Evolutionary conservation across 2,797 vertebrate species (phyloP), one percentile per base, ranked within the genome.

Genomic region (Sylvilagus floridanus): DNA sequence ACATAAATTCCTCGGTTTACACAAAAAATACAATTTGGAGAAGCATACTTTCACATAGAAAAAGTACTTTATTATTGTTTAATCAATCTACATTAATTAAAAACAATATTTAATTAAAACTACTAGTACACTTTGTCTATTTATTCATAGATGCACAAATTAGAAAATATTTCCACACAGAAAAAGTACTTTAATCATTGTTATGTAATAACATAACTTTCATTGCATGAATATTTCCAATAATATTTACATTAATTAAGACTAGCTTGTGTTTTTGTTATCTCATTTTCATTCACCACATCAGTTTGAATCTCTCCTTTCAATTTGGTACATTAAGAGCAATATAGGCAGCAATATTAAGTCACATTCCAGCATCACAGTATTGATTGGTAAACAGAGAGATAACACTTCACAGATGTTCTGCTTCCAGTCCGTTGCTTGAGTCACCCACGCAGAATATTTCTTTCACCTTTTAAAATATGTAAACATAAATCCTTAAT

Each of bases 381-480:
- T 57, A 76, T 16, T 21, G 73, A 17, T 92, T 82, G 82, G 12
- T 52, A 60, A 85, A 66, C 32, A 62, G 13, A 92, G 16, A 88
- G 24, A 2, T 68, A 71, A 73, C 28, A 78, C 26, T 7, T 66
- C 72, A 78, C 32, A 90, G 35, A 42, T 19, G 17, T 35, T 75
- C 5, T 16, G 9, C 1, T 75, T 90, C 26, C 16, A 81, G n/a
- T 0, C 14, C 14, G 21, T 60, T 93, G 32, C 50, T 63, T 75
- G 35, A 52, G 5, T 94, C 35, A 21, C 12, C 68, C 19, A 73
- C 47, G 4, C 11, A 50, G 35, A 47, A 7, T 86, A 4, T 24
- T 88, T 85, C 42, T 72, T 79, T 68, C 24, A 88, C 14, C 47
- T 68, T 84, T 91, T 57, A 32, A 91, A 95, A 77, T 63, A 81